Evolutionary conservation across 2,888 invertebrate species (phyloP), one percentile per base, ranked within the genome.

Genomic region (Macaria notata): DNA sequence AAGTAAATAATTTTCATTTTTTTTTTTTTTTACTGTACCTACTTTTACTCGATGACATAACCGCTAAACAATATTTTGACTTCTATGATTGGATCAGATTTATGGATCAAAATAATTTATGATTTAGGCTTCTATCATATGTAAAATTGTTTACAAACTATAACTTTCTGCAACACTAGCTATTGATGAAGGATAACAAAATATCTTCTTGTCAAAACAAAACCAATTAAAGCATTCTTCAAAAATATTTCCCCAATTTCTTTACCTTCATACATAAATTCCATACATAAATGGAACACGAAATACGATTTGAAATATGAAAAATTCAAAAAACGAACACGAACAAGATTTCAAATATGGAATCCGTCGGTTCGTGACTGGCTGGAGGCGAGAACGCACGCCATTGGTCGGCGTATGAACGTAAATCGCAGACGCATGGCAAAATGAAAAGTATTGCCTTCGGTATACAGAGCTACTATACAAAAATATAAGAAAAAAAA

Each of bases 361-460:
- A 75, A 78, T 75, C 80, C 78, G 73, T 71, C 75, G 78, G 79
- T 78, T 86, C 86, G 86, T 85, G 86, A 83, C 78, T 68, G 65
- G 80, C 81, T 79, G 67, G 71, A 69, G 77, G 84, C 83, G 68
- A 49, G 67, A 75, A 59, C 52, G 54, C 61, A 71, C 69, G 76
- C 75, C 59, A 87, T 87, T 87, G 87, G 87, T 64, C 48, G 59
- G 64, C 71, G 66, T 56, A 65, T 63, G 47, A 60, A 41, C 41
- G 4, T 8, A 41, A 9, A 5, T 41, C 59, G 59, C 59, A 9
- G 29, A 46, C 59, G 59, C 59, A 63, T 51, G 50, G 52, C 52
- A 59, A 64, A 54, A 58, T 50, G 59, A 59, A 51, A 54, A 59
- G 46, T 55, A 31, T 19, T 33, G 52, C 59, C 54, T 59, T 58